Conservation (phyloP, 2,113 vertebrate species). For the Pachycephala philippinensis region DNA sequence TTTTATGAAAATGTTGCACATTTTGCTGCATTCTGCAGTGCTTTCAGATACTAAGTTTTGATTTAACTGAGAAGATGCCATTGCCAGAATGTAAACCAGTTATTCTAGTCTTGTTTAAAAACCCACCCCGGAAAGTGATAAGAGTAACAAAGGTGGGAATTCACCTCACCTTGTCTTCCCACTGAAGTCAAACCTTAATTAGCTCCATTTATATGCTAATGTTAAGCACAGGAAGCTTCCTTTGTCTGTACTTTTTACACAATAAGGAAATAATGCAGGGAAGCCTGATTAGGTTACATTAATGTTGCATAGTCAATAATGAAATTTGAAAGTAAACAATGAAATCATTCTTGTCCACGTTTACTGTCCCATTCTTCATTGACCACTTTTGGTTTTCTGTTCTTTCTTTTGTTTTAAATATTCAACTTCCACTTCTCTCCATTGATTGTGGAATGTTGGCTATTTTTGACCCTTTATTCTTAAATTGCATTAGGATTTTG, state of each 20-base stretch:
- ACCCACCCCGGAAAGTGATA: neutral
- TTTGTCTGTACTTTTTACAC: neutral
- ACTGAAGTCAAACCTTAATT: neutral
- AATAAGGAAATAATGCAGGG: neutral
- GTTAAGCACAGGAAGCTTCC: neutral
- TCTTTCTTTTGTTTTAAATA: neutral
- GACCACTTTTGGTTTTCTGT: neutral
- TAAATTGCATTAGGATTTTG: neutral
- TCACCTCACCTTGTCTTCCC: conserved; percentile 6
- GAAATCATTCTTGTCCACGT: neutral
- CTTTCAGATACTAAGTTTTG: neutral
- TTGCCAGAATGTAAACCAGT: conserved; percentile 9
- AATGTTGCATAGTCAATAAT: neutral
- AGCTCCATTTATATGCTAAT: neutral
- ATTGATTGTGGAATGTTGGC: neutral
- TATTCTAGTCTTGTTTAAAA: conserved; percentile 6
- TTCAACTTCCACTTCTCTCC: neutral
- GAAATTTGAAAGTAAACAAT: neutral
- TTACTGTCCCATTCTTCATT: neutral
- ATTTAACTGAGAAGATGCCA: neutral
- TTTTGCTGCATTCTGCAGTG: neutral
- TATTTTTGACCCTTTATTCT: neutral
- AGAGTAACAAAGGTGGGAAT: conserved; percentile 47
- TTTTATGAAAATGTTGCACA: neutral
- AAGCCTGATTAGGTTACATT: neutral